phyloP scores from a whole-genome alignment of 2,888 invertebrate species.

The Athalia rosae region DNA sequence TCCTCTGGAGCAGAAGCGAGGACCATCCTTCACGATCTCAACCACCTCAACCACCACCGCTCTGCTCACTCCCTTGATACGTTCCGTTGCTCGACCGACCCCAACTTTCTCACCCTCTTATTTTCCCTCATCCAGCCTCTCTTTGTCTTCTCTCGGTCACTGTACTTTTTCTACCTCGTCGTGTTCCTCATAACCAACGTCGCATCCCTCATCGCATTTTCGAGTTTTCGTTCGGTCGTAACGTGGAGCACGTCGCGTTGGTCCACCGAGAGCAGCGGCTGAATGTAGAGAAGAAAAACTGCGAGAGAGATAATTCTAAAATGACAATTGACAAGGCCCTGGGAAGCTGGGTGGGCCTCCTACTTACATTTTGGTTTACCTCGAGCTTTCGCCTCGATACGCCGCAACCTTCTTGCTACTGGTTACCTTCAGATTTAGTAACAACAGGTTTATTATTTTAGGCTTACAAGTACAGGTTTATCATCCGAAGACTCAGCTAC shows the following conservation, averaged over 20 bases:
- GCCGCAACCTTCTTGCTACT: neutral
- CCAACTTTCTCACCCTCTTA: slow-evolving; percentile 17
- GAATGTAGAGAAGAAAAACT: slow-evolving; percentile 1
- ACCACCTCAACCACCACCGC: slow-evolving; percentile 32
- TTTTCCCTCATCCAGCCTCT: neutral
- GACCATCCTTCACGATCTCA: slow-evolving; percentile 24
- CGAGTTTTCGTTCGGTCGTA: neutral
- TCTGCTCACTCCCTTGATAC: neutral
- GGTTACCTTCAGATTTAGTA: neutral
- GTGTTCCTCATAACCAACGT: neutral
- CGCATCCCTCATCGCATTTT: neutral
- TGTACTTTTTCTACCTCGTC: neutral
- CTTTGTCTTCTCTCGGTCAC: slow-evolving; percentile 16
- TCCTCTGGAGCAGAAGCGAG: slow-evolving; percentile 36
- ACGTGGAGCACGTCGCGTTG: neutral
- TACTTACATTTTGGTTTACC: slow-evolving; percentile 17
- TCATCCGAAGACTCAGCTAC: neutral
- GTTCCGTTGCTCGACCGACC: neutral
- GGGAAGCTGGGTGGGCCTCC: neutral
- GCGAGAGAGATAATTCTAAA: slow-evolving; percentile 3
- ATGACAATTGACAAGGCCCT: slow-evolving; percentile 10
- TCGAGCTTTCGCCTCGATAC: neutral
- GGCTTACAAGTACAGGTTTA: slow-evolving; percentile 13
- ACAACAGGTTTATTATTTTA: slow-evolving; percentile 6
- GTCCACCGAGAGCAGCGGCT: slow-evolving; percentile 16